Evolutionary conservation across 2,797 vertebrate genomes (phyloP).

Genomic region (Spizella passerina): DNA sequence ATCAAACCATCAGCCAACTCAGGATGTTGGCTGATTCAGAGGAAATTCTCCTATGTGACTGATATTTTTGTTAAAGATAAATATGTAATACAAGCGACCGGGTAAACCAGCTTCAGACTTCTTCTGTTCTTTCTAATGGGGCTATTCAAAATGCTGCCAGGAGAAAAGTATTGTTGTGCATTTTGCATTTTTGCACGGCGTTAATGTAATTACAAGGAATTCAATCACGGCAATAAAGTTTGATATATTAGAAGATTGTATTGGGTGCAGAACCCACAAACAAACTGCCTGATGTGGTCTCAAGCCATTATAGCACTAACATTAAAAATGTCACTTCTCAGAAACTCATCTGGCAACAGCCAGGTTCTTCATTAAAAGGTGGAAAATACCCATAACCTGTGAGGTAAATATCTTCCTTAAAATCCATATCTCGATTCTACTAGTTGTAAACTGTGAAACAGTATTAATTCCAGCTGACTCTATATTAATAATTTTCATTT

Average conservation of each 20-base stretch:
- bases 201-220: not conserved
- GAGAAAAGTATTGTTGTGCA: not conserved
- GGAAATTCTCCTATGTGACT: not conserved
- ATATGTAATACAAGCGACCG: accelerated
- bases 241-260: not conserved
- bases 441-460: not conserved
- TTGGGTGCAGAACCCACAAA: not conserved
- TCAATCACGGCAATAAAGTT: not conserved
- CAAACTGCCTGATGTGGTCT: not conserved
- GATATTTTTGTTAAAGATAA: not conserved
- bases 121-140: not conserved
- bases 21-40: not conserved
- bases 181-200: not conserved
- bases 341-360: not conserved
- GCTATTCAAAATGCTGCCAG: not conserved
- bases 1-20: not conserved
- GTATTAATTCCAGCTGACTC: not conserved
- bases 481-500: not conserved
- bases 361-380: not conserved
- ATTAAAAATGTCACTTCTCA: not conserved
- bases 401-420: not conserved
- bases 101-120: not conserved
- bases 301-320: not conserved
- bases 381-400: not conserved
- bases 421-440: not conserved